These are phyloP conservation scores for Echeneis naucrates DNA, from an alignment of 2,797 vertebrate genomes.

Conservation along the genomic window DNA sequence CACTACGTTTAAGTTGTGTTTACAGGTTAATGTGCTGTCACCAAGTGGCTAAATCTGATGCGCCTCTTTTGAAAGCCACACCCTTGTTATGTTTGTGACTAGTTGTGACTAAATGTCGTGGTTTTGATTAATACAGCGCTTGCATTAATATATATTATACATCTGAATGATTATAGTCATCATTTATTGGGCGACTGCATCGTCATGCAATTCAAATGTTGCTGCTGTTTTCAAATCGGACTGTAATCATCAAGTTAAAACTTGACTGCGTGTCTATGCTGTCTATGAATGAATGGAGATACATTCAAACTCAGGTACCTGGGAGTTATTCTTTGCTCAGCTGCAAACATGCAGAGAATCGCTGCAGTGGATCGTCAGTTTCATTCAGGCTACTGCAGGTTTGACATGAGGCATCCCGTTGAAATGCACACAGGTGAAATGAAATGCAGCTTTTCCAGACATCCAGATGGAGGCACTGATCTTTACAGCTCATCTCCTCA, in stretches of 20 bases:
- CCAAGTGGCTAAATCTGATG: too few species aligned
- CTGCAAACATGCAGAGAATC: conserved; percentile 25
- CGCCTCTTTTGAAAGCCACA: too few species aligned
- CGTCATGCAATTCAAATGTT: not conserved
- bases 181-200: not conserved
- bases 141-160: not conserved
- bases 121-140: not conserved
- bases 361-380: conserved; percentile 14
- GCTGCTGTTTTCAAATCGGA: not conserved
- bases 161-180: not conserved
- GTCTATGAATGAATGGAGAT: conserved; percentile 4
- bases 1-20: too few species aligned
- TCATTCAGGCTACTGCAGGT: conserved; percentile 31
- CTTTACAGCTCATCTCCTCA: conserved; percentile 9
- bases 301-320: conserved; percentile 2
- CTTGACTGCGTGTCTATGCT: not conserved
- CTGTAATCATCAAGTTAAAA: not conserved
- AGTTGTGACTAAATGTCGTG: not conserved
- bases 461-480: conserved; percentile 32
- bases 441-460: conserved; percentile 22
- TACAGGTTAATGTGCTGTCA: too few species aligned
- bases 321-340: conserved; percentile 16
- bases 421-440: conserved; percentile 33
- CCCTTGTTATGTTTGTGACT: not conserved
- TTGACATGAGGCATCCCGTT: conserved; percentile 9